Evolutionary conservation across 2,113 vertebrate genomes (phyloP), one percentile per base, ranked within the genome.

Genomic region (Pseudopodoces humilis): DNA sequence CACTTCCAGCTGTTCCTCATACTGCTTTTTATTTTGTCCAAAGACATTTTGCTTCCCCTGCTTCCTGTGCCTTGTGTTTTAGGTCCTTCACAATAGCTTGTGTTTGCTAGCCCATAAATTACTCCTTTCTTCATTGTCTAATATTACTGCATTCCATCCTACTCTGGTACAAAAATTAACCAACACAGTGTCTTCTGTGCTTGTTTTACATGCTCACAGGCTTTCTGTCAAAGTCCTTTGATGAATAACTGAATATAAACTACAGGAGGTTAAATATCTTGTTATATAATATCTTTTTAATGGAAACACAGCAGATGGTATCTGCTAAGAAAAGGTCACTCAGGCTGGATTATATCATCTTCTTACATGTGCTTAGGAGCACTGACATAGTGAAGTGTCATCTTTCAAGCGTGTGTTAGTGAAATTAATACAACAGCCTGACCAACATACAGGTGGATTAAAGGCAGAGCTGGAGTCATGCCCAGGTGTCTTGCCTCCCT

Each of bases 241-340:
- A 44, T 58, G 85, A 92, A 44, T 78, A 95, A 70, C 89, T 92
- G 92, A 94, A 91, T 86, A 90, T 85, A 94, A 90, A 41, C 46
- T 85, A 23, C 46, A 90, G 82, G 62, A 90, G 49, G 82, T 83
- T 87, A 93, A 91, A 90, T 85, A 90, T 76, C 88, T 88, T 91
- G 70, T 95, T 96, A 85, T 91, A 76, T 91, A 93, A 94, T 68
- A 41, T 65, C 23, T 91, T 94, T 91, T 90, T 90, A 93, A 87
- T 94, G 78, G 85, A 93, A 96, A 93, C 87, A 94, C 53, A 93
- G 31, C 95, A 96, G 94, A 96, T 95, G 95, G 90, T 87, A 90
- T 93, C 85, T 92, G 59, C 86, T 75, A 92, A 81, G 92, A 88
- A 89, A 95, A 93, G 92, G 72, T 88, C 68, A n/a, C 60, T 75